phyloP scores from a whole-genome alignment of 2,113 vertebrate genomes.

The Larimichthys crocea region DNA sequence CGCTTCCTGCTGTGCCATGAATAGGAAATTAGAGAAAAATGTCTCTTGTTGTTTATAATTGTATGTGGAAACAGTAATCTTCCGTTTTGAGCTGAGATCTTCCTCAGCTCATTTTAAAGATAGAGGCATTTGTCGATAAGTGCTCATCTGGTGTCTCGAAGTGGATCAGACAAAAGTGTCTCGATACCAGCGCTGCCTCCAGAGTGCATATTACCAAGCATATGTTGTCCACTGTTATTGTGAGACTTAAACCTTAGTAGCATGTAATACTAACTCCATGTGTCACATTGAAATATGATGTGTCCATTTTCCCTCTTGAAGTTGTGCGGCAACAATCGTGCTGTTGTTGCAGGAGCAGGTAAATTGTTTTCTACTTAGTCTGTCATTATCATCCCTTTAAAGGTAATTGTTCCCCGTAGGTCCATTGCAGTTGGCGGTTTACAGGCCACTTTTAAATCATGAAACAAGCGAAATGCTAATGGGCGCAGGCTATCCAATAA shows the following conservation, averaged over 20 bases:
- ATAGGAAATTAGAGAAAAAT: slow-evolving; percentile 14
- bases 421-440: slow-evolving; percentile 50
- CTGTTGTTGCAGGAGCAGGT: slow-evolving; percentile 33
- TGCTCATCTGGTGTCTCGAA: slow-evolving; percentile 12
- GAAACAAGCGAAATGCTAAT: slow-evolving; percentile 83
- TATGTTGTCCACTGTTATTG: not conserved
- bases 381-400: slow-evolving; percentile 58
- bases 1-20: not conserved
- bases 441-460: slow-evolving; percentile 60
- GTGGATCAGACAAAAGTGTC: slow-evolving; percentile 48
- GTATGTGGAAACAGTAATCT: slow-evolving; percentile 35
- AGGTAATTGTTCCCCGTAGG: slow-evolving; percentile 55
- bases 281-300: not conserved
- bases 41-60: slow-evolving; percentile 19
- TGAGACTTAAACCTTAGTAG: not conserved
- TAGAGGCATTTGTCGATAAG: slow-evolving; percentile 44
- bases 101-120: slow-evolving; percentile 40
- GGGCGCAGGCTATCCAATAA: slow-evolving; percentile 64
- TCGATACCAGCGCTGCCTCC: slow-evolving; percentile 1
- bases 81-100: slow-evolving; percentile 15
- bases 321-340: not conserved
- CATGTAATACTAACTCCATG: not conserved
- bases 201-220: slow-evolving; percentile 35
- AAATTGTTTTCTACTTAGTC: slow-evolving; percentile 57
- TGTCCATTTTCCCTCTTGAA: not conserved